Base-by-base conservation (phyloP, 2,888 invertebrate species). In the Petrolisthes cinctipes region DNA sequence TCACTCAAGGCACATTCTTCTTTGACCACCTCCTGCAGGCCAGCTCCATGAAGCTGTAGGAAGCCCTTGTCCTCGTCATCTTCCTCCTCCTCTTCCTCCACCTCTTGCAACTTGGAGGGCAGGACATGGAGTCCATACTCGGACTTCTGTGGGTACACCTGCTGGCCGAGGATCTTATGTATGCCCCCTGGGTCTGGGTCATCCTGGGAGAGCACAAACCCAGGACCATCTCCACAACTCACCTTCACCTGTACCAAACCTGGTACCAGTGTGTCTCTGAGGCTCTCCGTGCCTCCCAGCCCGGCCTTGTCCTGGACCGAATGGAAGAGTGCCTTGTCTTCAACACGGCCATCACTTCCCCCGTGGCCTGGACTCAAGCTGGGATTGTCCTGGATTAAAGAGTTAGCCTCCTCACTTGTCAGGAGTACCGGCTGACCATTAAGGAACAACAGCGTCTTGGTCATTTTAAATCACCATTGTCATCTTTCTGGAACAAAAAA, bases 341-440 rank as follows among this genome's bases (percentile, higher is more conserved):
- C 51, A 23, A 57, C 57, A 1, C 66, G 82, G 23, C 14, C 51
- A 9, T 20, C 54, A 1, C n/a, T 61, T 7, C 75, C 11, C 53
- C 75, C 75, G 3, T 78, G 37, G 14, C 78, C 61, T 37, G 66
- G 20, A 71, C 37, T 11, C 23, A 78, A 56, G 53, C 71, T 54
- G 53, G 71, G 9, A 11, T 71, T 79, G 53, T 51, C 75, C 75
- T 83, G 80, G 37, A 83, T 73, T 4, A 80, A 7, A 17, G 83
- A 56, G 7, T 83, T 73, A 0, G 83, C 51, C 7, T 56, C 87
- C 68, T 85, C 85, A 17, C 53, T 85, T 20, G 88, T 85, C n/a
- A 88, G 61, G 14, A 88, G 82, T 82, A 88, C 88, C n/a, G 88
- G 73, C 54, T 85, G 85, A 17, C 88, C 88, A 56, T 85, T 88